Evolutionary conservation across 35 echinoderm and acorn worm species (phyloP).

Genomic region (Nesometra sesokonis): DNA sequence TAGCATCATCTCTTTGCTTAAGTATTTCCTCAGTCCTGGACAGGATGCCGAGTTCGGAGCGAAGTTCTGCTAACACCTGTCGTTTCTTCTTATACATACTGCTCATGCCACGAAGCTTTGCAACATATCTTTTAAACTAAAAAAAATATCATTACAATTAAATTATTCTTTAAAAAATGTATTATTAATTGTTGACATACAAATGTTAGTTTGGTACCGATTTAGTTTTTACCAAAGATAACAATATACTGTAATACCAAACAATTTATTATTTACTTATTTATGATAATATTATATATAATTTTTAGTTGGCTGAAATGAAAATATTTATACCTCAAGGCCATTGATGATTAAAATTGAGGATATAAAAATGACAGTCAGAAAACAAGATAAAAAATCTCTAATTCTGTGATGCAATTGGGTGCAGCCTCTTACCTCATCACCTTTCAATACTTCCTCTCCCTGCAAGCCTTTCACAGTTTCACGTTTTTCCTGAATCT

Average conservation of each 20-base stretch:
- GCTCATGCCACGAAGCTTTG: conserved; percentile 93
- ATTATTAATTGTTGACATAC: too few species aligned
- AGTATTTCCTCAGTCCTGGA: conserved; percentile 87
- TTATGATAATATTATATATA: too few species aligned
- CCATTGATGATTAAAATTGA: too few species aligned
- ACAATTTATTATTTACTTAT: too few species aligned
- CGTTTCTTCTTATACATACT: conserved; percentile 93
- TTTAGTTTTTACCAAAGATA: too few species aligned
- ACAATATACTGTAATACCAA: too few species aligned
- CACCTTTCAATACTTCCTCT: conserved; percentile 92
- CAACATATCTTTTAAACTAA: conserved; percentile 97
- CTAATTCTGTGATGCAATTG: background rate
- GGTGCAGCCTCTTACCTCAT: conserved; percentile 51
- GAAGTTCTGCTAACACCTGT: conserved; percentile 83
- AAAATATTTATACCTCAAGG: too few species aligned
- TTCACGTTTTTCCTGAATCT: conserved; percentile 67
- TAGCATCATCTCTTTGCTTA: conserved; percentile 56
- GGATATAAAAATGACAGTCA: too few species aligned
- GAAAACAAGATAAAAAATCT: too few species aligned
- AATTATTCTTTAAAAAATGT: too few species aligned
- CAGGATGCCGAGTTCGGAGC: conserved; percentile 82
- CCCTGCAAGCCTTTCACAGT: conserved; percentile 52
- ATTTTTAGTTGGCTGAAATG: too few species aligned
- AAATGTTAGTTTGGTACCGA: too few species aligned
- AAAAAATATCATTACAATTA: background rate